Evolutionary conservation across 2,113 vertebrate species (phyloP).

Genomic region (Pavo muticus): DNA sequence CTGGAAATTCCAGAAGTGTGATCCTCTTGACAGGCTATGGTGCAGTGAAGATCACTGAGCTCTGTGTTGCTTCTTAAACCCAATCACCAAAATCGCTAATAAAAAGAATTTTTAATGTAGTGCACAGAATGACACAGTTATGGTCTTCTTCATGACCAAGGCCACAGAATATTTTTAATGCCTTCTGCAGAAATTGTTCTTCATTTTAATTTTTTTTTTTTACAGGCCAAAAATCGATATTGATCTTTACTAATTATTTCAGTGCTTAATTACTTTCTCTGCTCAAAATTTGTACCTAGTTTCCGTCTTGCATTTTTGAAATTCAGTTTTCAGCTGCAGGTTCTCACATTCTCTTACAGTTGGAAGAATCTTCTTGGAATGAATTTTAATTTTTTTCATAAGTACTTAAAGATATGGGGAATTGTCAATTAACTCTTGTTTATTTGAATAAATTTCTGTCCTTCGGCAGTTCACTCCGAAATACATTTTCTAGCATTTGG

Average conservation of each 20-base stretch:
- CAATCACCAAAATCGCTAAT: neutral
- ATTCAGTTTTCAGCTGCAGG: neutral
- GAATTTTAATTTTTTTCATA: neutral
- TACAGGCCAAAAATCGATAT: neutral
- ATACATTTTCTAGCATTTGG: neutral
- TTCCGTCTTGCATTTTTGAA: neutral
- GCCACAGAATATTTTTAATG: neutral
- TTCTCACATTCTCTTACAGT: neutral
- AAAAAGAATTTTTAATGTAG: neutral
- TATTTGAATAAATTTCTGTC: neutral
- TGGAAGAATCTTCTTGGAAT: neutral
- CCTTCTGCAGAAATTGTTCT: neutral
- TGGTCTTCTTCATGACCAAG: neutral
- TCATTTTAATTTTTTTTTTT: neutral
- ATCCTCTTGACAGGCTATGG: neutral
- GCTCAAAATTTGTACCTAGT: neutral
- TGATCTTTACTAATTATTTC: neutral
- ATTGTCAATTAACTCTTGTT: neutral
- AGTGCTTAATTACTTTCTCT: neutral
- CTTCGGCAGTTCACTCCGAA: neutral
- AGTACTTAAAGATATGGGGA: neutral
- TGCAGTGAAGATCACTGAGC: neutral
- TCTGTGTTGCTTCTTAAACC: neutral
- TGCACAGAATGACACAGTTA: neutral
- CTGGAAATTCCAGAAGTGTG: neutral